Conservation (phyloP, 2,113 vertebrate species). For the Prolemur simus region DNA sequence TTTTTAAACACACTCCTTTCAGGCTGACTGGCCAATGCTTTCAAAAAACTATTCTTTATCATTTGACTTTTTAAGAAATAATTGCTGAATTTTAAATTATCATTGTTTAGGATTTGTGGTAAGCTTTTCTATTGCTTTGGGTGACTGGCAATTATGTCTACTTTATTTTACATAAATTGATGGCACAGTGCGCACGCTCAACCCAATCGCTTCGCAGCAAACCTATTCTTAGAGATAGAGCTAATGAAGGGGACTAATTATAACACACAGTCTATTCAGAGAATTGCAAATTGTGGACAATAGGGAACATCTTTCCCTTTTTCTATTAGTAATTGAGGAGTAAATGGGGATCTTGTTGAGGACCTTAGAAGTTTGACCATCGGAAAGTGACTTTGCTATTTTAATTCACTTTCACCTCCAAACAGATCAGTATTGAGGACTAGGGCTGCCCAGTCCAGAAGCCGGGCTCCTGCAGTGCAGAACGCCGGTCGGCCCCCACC, state of each 20-base stretch:
- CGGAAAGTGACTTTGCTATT: background rate
- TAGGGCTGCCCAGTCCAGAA: background rate
- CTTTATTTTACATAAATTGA: conserved; percentile 45
- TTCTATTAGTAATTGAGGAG: background rate
- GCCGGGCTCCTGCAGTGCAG: background rate
- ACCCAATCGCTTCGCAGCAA: background rate
- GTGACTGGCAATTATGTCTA: background rate
- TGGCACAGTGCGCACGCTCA: background rate
- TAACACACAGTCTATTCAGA: background rate
- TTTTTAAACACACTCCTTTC: background rate
- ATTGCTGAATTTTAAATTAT: conserved; percentile 31
- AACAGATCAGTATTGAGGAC: background rate
- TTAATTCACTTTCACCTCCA: background rate
- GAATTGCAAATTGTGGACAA: background rate
- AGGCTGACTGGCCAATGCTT: background rate
- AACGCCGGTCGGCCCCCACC: fast-evolving
- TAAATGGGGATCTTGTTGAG: background rate
- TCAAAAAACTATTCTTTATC: background rate
- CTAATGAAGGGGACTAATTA: background rate
- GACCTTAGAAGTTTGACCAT: background rate
- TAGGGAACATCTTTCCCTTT: background rate
- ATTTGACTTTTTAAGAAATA: background rate
- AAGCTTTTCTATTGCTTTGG: background rate
- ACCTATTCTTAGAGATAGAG: background rate
- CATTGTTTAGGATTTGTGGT: background rate